These are phyloP conservation scores for Tragelaphus buxtoni DNA, from an alignment of 2,113 vertebrate genomes.

Conservation along the genomic window DNA sequence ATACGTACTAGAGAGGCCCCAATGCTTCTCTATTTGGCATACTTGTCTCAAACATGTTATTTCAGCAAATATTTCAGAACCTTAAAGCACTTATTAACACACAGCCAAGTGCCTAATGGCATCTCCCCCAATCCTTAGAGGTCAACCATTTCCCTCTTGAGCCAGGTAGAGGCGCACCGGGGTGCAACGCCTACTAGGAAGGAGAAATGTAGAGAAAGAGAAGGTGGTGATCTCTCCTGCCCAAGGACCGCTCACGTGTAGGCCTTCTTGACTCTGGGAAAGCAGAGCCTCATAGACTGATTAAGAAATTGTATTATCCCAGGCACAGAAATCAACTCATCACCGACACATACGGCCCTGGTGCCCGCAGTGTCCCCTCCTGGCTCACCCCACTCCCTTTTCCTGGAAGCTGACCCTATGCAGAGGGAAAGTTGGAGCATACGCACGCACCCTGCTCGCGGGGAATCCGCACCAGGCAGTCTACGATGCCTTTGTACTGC, in stretches of 20 bases:
- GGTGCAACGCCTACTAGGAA: background rate
- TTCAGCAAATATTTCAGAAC: background rate
- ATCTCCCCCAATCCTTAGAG: background rate
- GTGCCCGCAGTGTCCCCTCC: accelerated
- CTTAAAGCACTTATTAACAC: background rate
- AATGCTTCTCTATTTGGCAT: background rate
- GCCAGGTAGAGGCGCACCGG: too few relatives aligned
- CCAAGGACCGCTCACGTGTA: background rate
- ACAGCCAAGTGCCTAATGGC: background rate
- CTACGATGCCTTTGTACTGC: constrained; percentile 59
- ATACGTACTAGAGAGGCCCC: background rate
- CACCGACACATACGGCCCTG: accelerated
- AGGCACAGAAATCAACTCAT: background rate
- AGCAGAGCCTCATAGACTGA: background rate
- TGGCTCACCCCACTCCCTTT: background rate
- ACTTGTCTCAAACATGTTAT: background rate
- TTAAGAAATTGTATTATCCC: background rate
- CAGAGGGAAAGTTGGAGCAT: accelerated
- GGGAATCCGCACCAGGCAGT: constrained; percentile 60
- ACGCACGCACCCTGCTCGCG: constrained; percentile 63
- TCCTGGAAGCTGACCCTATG: background rate
- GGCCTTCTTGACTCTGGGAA: background rate
- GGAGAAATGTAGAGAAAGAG: background rate
- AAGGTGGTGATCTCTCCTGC: background rate
- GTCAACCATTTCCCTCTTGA: background rate